A percentile compares a stretch with the other conserved stretches of the same genome.
Evolutionary conservation across 2,113 vertebrate species (phyloP).

Genomic region (Eurypyga helias): DNA sequence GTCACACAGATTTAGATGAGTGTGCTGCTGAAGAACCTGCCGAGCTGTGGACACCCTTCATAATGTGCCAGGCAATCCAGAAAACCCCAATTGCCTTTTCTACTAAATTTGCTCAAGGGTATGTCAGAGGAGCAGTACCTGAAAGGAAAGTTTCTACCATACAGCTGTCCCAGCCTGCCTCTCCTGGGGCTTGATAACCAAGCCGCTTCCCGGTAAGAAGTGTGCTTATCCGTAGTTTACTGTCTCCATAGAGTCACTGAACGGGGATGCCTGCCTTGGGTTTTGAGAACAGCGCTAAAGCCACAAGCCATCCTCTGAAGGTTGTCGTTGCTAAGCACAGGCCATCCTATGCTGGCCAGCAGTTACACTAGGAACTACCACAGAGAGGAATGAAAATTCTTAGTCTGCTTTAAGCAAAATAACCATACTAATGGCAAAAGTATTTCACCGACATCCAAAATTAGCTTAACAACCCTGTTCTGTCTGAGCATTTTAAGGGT

Average conservation of each 20-base stretch:
- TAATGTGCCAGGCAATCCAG: neutral
- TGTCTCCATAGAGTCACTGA: neutral
- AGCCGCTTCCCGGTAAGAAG: fast-evolving
- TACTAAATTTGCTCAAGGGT: neutral
- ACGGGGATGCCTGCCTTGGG: neutral
- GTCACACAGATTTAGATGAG: too few relatives aligned
- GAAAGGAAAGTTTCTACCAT: neutral
- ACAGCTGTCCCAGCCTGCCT: neutral
- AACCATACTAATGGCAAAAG: neutral
- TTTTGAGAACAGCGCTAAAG: neutral
- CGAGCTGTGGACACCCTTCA: neutral
- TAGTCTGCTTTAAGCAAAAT: neutral
- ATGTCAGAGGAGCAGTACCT: neutral
- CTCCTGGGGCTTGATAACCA: neutral
- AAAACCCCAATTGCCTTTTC: neutral
- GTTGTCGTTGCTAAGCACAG: neutral
- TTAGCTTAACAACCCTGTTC: neutral
- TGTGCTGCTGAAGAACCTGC: neutral
- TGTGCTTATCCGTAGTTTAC: neutral
- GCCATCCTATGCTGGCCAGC: neutral
- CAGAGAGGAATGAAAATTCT: neutral
- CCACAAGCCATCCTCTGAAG: neutral
- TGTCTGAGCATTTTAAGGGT: neutral
- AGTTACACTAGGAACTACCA: neutral
- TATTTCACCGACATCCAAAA: neutral